These are phyloP conservation scores for Lochmaea crataegi DNA, from an alignment of 2,888 invertebrate genomes.

Conservation along the genomic window DNA sequence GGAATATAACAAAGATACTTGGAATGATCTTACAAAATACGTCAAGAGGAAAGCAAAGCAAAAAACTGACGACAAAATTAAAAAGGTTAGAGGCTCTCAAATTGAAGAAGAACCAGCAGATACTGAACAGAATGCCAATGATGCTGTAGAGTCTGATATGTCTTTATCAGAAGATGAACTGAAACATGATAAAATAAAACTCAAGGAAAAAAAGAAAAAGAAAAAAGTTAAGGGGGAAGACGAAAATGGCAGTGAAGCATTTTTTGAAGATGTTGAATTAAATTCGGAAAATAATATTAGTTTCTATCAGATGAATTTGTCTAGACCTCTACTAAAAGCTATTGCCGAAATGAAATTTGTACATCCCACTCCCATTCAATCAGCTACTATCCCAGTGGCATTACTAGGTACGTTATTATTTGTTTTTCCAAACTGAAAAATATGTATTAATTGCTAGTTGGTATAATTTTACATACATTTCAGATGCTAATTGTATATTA, in stretches of 20 bases:
- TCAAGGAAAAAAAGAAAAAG: slow-evolving; percentile 74
- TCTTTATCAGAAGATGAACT: slow-evolving; percentile 84
- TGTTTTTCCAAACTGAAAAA: slow-evolving; percentile 8
- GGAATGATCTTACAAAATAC: slow-evolving; percentile 59
- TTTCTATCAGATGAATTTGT: slow-evolving; percentile 96
- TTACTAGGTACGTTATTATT: slow-evolving; percentile 70
- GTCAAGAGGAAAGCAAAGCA: slow-evolving; percentile 77
- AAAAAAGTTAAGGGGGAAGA: slow-evolving; percentile 62
- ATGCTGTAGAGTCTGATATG: slow-evolving; percentile 70
- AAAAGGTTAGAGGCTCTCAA: slow-evolving; percentile 67
- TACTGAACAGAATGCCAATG: slow-evolving; percentile 66
- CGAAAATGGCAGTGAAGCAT: slow-evolving; percentile 62
- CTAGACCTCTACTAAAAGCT: slow-evolving; percentile 92
- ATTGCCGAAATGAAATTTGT: slow-evolving; percentile 89
- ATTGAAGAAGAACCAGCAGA: slow-evolving; percentile 65
- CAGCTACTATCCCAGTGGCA: slow-evolving; percentile 94
- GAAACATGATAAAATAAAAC: slow-evolving; percentile 76
- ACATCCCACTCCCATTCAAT: slow-evolving; percentile 97
- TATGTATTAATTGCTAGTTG: background rate
- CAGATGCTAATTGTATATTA: background rate
- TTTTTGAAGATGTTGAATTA: slow-evolving; percentile 71
- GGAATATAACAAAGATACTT: slow-evolving; percentile 80
- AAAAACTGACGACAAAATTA: slow-evolving; percentile 88
- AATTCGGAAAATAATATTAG: slow-evolving; percentile 73
- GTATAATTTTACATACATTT: background rate